Evolutionary conservation across 2,113 vertebrate species (phyloP), one percentile per base, ranked within the genome.

Genomic region (Phocoena sinus): DNA sequence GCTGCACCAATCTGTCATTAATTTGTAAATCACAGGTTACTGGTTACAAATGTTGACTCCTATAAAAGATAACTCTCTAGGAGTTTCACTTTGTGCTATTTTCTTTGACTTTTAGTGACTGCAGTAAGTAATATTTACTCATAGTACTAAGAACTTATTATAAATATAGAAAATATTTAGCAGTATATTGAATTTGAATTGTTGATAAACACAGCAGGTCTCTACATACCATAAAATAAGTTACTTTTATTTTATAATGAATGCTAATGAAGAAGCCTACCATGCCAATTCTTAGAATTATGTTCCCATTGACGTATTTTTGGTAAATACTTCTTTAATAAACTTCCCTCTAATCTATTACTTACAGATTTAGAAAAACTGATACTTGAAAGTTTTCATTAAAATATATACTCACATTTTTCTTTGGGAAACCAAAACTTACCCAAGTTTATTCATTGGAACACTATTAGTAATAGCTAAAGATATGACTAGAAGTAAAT

Each of bases 1-100:
- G 11, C 89, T 79, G 18, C 63, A 77, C 47, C 89, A 96, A 94
- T 87, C 82, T 94, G 92, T 36, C 98, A 92, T 93, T 97, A 91
- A 98, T 98, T 92, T 93, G 91, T 73, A 97, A 98, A 95, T 80
- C 60, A 68, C 90, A 97, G 96, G 95, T 98, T 97, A 97, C 95
- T 95, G 91, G 95, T 98, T 96, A 97, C 82, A 96, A 73, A 96
- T 93, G 47, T 97, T 97, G 65, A 89, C 82, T 98, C 79, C 38
- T 97, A 94, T 97, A 90, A 89, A 91, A 93, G 23, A 88, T 96
- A 53, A 74, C 23, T 97, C 70, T 97, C 76, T 88, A 5, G 44
- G 77, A 38, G 60, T 96, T 94, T 56, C 47, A 5, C 81, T 97
- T 76, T 94, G 91, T 97, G 67, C 15, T 96, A 87, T 97, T 97